Evolutionary conservation across 1,140 invertebrate species (phyloP).

Genomic region (Trichogramma pretiosum): DNA sequence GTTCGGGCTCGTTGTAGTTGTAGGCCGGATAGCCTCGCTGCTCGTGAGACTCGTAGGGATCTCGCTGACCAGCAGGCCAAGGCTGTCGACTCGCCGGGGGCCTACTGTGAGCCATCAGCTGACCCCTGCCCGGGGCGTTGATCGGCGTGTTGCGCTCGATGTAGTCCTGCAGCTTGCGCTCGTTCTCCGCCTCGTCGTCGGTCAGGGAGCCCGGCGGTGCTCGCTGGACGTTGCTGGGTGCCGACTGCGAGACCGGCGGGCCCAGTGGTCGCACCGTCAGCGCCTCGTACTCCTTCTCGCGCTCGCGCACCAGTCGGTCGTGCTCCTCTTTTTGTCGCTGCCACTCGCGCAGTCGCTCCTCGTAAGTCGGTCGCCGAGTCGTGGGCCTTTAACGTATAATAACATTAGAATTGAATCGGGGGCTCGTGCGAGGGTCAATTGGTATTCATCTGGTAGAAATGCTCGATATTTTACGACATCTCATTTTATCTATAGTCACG

Average conservation of each 20-base stretch:
- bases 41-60: too few species aligned
- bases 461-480: too few species aligned
- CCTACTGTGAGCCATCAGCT: too few species aligned
- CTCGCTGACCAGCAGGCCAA: too few species aligned
- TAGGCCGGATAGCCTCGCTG: neutral
- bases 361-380: neutral
- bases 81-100: too few species aligned
- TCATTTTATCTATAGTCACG: too few species aligned
- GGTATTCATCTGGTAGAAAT: too few species aligned
- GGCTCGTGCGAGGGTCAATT: too few species aligned
- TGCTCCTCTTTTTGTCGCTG: neutral
- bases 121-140: neutral
- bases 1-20: neutral
- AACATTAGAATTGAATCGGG: too few species aligned
- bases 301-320: neutral
- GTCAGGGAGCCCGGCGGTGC: neutral
- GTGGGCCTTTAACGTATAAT: too few species aligned
- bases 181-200: constrained; percentile 10
- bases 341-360: constrained; percentile 3
- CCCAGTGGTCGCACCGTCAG: too few species aligned
- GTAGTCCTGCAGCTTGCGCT: constrained; percentile 29
- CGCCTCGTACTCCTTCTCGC: neutral
- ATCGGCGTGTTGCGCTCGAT: constrained; percentile 28
- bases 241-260: neutral
- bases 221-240: neutral